A percentile compares a stretch with the other conserved stretches of the same genome.
These are phyloP conservation scores for Xestia c-nigrum DNA, from an alignment of 2,888 invertebrate species.

Conservation along the genomic window DNA sequence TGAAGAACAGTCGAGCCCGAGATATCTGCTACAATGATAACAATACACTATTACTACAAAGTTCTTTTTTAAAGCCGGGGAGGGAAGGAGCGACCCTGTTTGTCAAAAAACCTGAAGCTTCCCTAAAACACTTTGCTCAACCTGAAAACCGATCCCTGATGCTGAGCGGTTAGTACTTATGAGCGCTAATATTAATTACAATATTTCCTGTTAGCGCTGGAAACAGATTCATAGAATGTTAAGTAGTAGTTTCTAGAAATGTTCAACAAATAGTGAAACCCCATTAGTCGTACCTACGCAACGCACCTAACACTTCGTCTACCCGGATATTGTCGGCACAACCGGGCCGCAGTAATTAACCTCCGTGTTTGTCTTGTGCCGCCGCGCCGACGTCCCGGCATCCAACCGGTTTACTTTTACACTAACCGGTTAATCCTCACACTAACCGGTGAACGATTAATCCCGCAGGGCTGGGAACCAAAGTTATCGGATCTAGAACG, in stretches of 20 bases:
- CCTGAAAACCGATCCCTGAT: background rate
- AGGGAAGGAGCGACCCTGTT: background rate
- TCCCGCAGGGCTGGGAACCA: conserved; percentile 32
- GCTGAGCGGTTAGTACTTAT: background rate
- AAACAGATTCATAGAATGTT: background rate
- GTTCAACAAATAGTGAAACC: background rate
- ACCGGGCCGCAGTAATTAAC: conserved; percentile 57
- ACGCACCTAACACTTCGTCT: conserved; percentile 10
- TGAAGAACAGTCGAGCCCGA: background rate
- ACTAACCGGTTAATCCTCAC: conserved; percentile 53
- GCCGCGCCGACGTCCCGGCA: conserved; percentile 20
- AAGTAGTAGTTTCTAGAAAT: background rate
- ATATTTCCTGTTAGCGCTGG: background rate
- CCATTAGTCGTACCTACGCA: conserved; percentile 2
- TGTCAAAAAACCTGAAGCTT: background rate
- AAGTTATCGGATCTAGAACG: conserved; percentile 54
- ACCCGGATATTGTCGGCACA: conserved; percentile 39
- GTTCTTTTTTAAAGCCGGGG: background rate
- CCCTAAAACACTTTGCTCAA: background rate
- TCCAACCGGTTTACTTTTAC: conserved; percentile 49
- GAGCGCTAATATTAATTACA: background rate
- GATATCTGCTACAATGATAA: background rate
- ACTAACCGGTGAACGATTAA: conserved; percentile 55
- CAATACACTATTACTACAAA: background rate
- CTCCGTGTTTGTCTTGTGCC: conserved; percentile 60